Conservation (phyloP, 35 echinoderm and acorn worm genomes). For the Ophiothrix spiculata region DNA sequence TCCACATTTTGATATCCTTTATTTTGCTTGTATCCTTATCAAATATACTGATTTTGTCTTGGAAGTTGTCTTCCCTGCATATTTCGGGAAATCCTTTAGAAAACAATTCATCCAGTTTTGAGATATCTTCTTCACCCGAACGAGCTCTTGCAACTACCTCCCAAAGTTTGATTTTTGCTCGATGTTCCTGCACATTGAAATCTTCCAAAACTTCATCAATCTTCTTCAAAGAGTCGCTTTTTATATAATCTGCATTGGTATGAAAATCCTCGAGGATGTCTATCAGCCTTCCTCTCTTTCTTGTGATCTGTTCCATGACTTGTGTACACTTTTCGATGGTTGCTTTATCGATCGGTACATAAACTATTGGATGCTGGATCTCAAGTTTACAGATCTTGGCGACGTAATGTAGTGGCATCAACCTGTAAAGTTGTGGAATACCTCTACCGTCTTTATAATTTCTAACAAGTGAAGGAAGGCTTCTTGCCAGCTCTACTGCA, state of each 20-base stretch:
- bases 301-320: not conserved
- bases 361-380: not conserved
- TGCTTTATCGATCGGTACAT: not conserved
- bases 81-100: too few species aligned
- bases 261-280: not conserved
- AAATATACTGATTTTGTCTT: not conserved
- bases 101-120: not conserved
- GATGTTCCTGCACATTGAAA: not conserved
- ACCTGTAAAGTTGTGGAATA: not conserved
- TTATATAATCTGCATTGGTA: not conserved
- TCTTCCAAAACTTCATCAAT: not conserved
- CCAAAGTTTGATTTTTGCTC: not conserved
- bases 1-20: too few species aligned
- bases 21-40: not conserved
- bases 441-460: not conserved
- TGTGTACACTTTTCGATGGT: not conserved
- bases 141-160: not conserved
- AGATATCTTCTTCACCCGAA: not conserved
- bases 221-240: not conserved
- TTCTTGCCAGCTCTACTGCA: not conserved
- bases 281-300: not conserved
- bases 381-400: not conserved
- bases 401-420: not conserved
- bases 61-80: not conserved
- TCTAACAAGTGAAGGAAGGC: not conserved